Base-by-base conservation (phyloP, 1,140 invertebrate genomes). In the Microplitis demolitor region DNA sequence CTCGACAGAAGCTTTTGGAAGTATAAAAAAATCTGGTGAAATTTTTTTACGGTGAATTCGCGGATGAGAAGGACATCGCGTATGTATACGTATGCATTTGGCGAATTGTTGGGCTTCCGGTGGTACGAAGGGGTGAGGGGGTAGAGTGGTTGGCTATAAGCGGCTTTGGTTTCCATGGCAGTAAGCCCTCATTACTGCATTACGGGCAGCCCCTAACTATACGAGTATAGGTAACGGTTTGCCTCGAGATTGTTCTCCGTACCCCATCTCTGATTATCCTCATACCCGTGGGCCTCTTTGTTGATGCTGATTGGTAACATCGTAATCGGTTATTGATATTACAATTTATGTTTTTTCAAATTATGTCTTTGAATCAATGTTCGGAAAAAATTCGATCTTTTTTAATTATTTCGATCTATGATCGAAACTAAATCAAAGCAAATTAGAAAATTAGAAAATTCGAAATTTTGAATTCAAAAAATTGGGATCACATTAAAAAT, bases 131-230 rank as follows among this genome's bases (percentile, higher is more conserved):
- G 64, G 39, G 69, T 73, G 71, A 60, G 77, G 77, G 75, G 75
- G 76, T 77, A 79, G 83, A 86, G 84, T 83, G 85, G 85, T 84
- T 83, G 85, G 80, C 79, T 82, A 80, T 87, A 87, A 87, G 85
- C 85, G 82, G 86, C 84, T 87, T 87, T 87, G 83, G 86, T 87
- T 87, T 87, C 86, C 85, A 87, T 87, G 85, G 85, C 85, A 87
- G 85, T 86, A 87, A 87, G 84, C 84, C 82, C 85, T 87, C 85
- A 87, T 87, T 87, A 87, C 84, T 87, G 85, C 84, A 87, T 87
- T 87, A 87, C 83, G 80, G 82, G 79, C 79, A 83, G 79, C 83
- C 85, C 81, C 84, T 82, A 84, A 87, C 84, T 86, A 85, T 80
- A 80, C 79, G 81, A 79, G 79, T 84, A 84, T 63, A 72, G 62